Evolutionary conservation across 37 sponge, comb jelly and placozoan species (phyloP).

Genomic region (Chondrilla cf. caribensis): DNA sequence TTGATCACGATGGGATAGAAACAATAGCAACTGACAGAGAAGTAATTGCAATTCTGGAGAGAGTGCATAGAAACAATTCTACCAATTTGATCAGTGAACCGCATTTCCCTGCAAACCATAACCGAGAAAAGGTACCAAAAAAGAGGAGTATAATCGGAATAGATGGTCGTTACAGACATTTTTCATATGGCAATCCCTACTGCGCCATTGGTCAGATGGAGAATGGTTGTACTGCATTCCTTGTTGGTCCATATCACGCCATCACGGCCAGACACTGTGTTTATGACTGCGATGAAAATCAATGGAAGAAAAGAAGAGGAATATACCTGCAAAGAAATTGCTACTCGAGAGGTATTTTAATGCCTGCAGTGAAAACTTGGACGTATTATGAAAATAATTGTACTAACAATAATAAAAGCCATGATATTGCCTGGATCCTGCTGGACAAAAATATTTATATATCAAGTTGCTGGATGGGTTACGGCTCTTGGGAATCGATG

Average conservation of each 20-base stretch:
- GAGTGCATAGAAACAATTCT: neutral
- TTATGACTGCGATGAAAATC: neutral
- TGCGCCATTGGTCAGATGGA: conserved; percentile 7
- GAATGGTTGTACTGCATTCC: conserved; percentile 18
- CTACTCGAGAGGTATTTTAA: neutral
- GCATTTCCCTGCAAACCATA: neutral
- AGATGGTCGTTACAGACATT: neutral
- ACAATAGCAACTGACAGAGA: neutral
- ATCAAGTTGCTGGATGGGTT: conserved; percentile 3
- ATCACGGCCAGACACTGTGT: conserved; percentile 6
- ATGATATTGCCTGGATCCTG: conserved; percentile 13
- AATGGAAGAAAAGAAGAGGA: neutral
- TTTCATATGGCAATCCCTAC: too few relatives aligned
- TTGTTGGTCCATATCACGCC: conserved; percentile 18
- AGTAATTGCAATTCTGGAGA: neutral
- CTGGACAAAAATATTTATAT: neutral
- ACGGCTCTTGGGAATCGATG: neutral
- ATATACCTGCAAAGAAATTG: neutral
- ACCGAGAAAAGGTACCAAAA: neutral
- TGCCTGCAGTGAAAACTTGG: too few relatives aligned
- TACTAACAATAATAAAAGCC: neutral
- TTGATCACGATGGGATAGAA: neutral
- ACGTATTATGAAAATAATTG: too few relatives aligned
- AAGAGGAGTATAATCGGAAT: neutral
- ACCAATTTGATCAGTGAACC: neutral